Evolutionary conservation across 2,113 vertebrate species (phyloP).

Genomic region (Pedetes capensis): DNA sequence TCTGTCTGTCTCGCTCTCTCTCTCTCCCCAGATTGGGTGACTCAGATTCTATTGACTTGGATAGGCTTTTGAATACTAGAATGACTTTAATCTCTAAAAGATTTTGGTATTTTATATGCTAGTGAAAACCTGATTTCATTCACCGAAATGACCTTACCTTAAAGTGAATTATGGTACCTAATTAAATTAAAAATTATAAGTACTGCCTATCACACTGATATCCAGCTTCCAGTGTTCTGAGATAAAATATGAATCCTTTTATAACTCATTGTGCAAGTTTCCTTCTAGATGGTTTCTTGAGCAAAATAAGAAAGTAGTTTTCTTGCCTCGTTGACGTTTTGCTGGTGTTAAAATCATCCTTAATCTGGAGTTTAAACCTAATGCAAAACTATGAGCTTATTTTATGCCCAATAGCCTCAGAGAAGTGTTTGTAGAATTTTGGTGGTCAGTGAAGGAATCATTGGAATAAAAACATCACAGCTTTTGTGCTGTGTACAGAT

Average conservation of each 20-base stretch:
- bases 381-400: slow-evolving; percentile 9
- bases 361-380: not conserved
- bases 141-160: not conserved
- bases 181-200: not conserved
- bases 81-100: not conserved
- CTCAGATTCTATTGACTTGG: not conserved
- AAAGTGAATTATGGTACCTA: not conserved
- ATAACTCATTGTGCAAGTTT: not conserved
- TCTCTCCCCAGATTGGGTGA: not conserved
- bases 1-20: not conserved
- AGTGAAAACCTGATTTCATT: not conserved
- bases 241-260: not conserved
- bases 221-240: not conserved
- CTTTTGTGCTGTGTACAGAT: slow-evolving; percentile 21
- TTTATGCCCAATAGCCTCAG: not conserved
- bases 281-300: not conserved
- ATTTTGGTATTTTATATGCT: not conserved
- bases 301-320: not conserved
- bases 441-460: slow-evolving; percentile 23
- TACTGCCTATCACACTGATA: not conserved
- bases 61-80: not conserved
- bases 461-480: slow-evolving; percentile 35
- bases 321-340: not conserved
- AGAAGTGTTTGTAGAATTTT: slow-evolving; percentile 9
- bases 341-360: not conserved